A percentile compares a stretch with the other conserved stretches of the same genome.
Conservation (phyloP, 1,140 invertebrate genomes). For the Apis mellifera region DNA sequence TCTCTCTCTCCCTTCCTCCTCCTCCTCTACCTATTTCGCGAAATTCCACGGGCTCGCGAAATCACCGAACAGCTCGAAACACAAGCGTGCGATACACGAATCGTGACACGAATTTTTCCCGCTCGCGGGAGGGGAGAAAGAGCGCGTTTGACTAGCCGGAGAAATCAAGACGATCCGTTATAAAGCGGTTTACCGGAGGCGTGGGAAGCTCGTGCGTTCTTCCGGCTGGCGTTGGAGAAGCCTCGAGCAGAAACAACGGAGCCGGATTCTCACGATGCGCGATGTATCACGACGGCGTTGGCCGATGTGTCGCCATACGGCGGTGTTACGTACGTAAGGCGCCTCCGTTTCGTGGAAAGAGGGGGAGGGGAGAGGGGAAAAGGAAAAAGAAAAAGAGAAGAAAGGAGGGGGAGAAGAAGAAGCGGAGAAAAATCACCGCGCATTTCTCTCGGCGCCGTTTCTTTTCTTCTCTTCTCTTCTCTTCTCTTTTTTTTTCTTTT, state of each 20-base stretch:
- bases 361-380: neutral
- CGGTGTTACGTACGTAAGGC: constrained; percentile 33
- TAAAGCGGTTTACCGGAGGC: constrained; percentile 75
- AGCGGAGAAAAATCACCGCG: neutral
- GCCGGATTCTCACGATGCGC: constrained; percentile 77
- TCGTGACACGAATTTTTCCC: constrained; percentile 53
- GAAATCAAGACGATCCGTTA: constrained; percentile 75
- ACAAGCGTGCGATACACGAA: constrained; percentile 29
- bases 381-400: too few species aligned
- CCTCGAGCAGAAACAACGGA: constrained; percentile 63
- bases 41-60: constrained; percentile 46
- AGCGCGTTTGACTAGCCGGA: constrained; percentile 57
- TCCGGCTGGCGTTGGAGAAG: constrained; percentile 69
- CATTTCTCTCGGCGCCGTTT: too few species aligned
- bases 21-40: constrained; percentile 54
- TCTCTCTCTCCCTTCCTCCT: too few species aligned
- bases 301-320: constrained; percentile 48
- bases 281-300: constrained; percentile 58
- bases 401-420: too few species aligned
- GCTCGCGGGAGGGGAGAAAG: neutral
- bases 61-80: constrained; percentile 42
- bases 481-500: constrained; percentile 1
- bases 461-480: constrained; percentile 5
- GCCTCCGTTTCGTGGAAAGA: too few species aligned
- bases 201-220: constrained; percentile 76